Evolutionary conservation across 53 echinoderm and acorn worm genomes (phyloP), one percentile per base, ranked within the genome.

Genomic region (Glandiceps talaboti): DNA sequence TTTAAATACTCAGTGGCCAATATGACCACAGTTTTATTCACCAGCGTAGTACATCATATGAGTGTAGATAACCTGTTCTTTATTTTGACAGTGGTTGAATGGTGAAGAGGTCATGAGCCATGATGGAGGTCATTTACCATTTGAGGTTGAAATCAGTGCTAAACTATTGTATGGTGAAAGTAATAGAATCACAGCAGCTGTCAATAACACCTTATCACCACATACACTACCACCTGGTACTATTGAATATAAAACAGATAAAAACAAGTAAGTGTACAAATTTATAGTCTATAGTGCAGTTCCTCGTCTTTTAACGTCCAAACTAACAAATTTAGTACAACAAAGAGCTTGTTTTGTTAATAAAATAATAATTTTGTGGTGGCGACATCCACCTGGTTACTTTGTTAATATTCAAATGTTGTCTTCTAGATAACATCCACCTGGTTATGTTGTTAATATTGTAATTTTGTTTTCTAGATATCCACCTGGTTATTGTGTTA

Each of bases 121-220:
- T 85, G 83, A 82, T 74, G 96, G 96, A 28, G 96, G 96, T 1
- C 96, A 95, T 83, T 80, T 95, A 6, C 96, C 96, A 33, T 95
- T 95, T 85, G 90, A 94, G 45, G 89, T 77, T n/a, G 90, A 95
- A 30, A 84, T 90, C 30, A 88, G 88, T 0, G 10, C 75, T 25
- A 27, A 33, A 27, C 14, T 95, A 1, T 29, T 33, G 33, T 90
- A 80, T 85, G 85, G 87, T 1, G 33, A 76, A 31, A 33, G 74
- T 29, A 90, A 95, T 76, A 82, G 90, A 73, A 74, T 95, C 29
- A 95, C 96, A 0, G 85, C 90, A 0, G 92, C 96, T 14, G 82
- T 95, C 30, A 94, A 95, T 80, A 95, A 93, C 78, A 95, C 96
- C 28, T 80, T 95, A 33, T 86, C 83, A 14, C 90, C 96, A 31